These are phyloP conservation scores for Chiropotes sagulatus DNA, from an alignment of 2,797 vertebrate species.

Conservation along the genomic window DNA sequence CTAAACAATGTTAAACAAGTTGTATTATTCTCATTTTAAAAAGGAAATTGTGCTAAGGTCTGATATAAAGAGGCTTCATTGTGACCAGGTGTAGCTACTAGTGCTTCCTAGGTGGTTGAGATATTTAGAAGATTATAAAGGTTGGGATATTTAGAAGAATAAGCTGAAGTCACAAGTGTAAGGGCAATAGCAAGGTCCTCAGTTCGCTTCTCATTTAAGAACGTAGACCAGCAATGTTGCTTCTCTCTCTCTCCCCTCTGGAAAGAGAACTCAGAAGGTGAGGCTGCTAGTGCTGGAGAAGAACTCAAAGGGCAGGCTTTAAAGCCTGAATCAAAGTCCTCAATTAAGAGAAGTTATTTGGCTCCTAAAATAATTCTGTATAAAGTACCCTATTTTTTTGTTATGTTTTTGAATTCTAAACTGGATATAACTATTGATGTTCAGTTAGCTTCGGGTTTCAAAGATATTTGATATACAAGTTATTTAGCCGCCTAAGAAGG, in stretches of 20 bases:
- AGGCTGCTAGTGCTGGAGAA: neutral
- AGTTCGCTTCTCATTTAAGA: neutral
- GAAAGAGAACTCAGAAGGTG: neutral
- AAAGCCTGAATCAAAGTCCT: neutral
- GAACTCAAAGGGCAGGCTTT: neutral
- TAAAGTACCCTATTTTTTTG: neutral
- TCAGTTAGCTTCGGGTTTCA: neutral
- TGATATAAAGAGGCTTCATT: neutral
- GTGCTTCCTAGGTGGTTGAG: neutral
- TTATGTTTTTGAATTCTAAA: slow-evolving; percentile 6
- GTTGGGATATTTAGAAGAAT: neutral
- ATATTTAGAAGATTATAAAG: neutral
- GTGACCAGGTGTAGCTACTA: neutral
- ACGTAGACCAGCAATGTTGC: too few species aligned
- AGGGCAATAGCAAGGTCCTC: neutral
- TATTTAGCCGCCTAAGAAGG: neutral
- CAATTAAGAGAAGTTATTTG: neutral
- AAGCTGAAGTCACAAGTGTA: neutral
- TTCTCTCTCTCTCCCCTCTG: neutral
- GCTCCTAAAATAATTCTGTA: neutral
- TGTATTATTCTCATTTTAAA: neutral
- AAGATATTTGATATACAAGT: neutral
- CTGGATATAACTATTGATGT: neutral
- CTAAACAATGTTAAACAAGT: neutral
- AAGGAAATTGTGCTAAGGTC: neutral